These are phyloP conservation scores for Protomyctophum bolini DNA, from an alignment of 2,113 vertebrate species.

Conservation along the genomic window DNA sequence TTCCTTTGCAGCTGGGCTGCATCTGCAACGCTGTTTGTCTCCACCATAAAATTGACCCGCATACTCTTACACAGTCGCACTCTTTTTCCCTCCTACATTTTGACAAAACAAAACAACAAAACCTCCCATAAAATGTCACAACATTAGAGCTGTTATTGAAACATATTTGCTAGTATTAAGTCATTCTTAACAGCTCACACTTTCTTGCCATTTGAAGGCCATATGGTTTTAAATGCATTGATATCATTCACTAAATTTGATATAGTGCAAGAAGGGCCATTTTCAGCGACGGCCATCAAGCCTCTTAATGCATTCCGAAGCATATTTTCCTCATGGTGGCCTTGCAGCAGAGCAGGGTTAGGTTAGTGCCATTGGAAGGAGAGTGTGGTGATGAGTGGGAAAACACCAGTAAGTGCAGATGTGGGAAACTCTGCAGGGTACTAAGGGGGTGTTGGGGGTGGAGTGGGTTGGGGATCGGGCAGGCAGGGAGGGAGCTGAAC, in stretches of 20 bases:
- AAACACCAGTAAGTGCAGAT: conserved; percentile 80
- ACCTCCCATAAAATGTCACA: conserved; percentile 35
- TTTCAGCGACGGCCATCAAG: conserved; percentile 1
- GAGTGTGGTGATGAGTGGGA: conserved; percentile 68
- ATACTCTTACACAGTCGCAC: conserved; percentile 37
- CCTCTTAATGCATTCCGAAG: conserved; percentile 32
- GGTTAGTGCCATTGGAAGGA: conserved; percentile 15
- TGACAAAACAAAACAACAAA: conserved; percentile 55
- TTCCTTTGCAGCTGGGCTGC: conserved; percentile 88
- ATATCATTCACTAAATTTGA: neutral
- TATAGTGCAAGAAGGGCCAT: neutral
- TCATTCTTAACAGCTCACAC: neutral
- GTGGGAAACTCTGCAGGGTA: conserved; percentile 80
- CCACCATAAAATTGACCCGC: conserved; percentile 82
- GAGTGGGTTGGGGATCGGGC: conserved; percentile 52
- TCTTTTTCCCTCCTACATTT: conserved; percentile 57
- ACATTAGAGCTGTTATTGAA: neutral
- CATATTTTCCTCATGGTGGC: conserved; percentile 29
- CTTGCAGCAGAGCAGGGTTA: conserved; percentile 19
- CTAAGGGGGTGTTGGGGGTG: conserved; percentile 50
- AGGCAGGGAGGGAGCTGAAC: conserved; percentile 69
- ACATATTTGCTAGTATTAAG: conserved; percentile 2
- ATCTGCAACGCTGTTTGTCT: conserved; percentile 92
- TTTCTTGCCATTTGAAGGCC: neutral
- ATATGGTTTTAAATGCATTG: neutral